These are phyloP conservation scores for Pentamera pediparva DNA, from an alignment of 53 echinoderm and acorn worm species.

Conservation along the genomic window DNA sequence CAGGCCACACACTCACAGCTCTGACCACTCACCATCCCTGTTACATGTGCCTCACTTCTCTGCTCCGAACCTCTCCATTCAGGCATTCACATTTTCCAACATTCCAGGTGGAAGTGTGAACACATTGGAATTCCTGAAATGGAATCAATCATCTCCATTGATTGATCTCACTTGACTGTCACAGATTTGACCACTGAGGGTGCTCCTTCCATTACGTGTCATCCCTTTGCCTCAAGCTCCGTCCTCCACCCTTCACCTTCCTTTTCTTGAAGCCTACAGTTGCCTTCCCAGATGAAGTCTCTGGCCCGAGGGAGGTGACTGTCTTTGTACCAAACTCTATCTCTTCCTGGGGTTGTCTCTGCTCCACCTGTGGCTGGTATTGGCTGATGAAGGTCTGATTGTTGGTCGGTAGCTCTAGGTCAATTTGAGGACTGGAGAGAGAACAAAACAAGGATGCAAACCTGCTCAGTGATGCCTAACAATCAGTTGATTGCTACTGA, in stretches of 20 bases:
- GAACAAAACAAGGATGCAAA: not conserved
- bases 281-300: not conserved
- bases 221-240: constrained; percentile 72
- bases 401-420: constrained; percentile 74
- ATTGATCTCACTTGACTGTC: too few relatives aligned
- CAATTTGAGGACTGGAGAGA: constrained; percentile 45
- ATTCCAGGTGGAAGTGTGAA: too few relatives aligned
- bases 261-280: constrained; percentile 77
- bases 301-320: constrained; percentile 41
- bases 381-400: constrained; percentile 42
- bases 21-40: too few relatives aligned
- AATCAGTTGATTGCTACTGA: not conserved
- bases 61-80: too few relatives aligned
- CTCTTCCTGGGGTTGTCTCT: constrained; percentile 60
- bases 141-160: too few relatives aligned
- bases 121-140: too few relatives aligned
- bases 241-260: constrained; percentile 57
- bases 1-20: too few relatives aligned
- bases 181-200: too few relatives aligned
- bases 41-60: too few relatives aligned
- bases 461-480: too few relatives aligned
- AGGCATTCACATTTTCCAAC: too few relatives aligned
- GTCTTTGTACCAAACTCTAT: constrained; percentile 73
- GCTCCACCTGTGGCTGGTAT: constrained; percentile 58
- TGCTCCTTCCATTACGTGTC: not conserved